Base-by-base conservation (phyloP, 1,140 invertebrate genomes). In the Drosophila littoralis region DNA sequence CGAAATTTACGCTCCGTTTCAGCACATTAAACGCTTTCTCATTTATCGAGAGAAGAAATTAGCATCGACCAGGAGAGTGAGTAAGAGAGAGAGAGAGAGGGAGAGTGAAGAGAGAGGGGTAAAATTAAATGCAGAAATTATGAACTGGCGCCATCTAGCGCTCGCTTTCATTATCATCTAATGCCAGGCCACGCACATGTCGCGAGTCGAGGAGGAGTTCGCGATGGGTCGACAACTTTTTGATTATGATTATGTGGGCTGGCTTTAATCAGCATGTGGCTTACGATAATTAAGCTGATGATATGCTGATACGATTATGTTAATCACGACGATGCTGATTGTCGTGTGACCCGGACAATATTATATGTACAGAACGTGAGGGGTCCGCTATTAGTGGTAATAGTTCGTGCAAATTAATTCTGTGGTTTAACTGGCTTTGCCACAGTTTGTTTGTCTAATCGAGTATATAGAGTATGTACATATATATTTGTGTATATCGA, bases 71-170 rank as follows among this genome's bases (percentile, higher is more conserved):
- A 35, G 8, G 28, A 33, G 22, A 22, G 22, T 5, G 22, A 4
- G 22, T 28, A 13, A 63, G 7, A 22, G 6, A 6, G 1, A 46
- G 15, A 50, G 22, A 22, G 22, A 22, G 28, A 50, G 45, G 17
- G 22, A 28, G n/a, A 32, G 40, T 15, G 28, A 6, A 38, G 46
- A 2, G n/a, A 3, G 35, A 6, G 7, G 45, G 51, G 33, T 10
- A 13, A 68, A 74, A 74, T 69, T 45, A 69, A 69, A 74, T 69
- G 71, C 71, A 74, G 71, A 69, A 69, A 74, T 69, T 74, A 74
- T 74, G 38, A 74, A 74, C 57, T 73, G 63, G 54, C 70, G 63
- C 70, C 70, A 73, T 66, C 54, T 67, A 73, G 55, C 38, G 55
- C 17, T 52, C 55, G 54, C 12, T 72, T 59, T 66, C 54, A 67